These are phyloP conservation scores for Psococerastis gibbosa DNA, from an alignment of 2,888 invertebrate species.

Conservation along the genomic window DNA sequence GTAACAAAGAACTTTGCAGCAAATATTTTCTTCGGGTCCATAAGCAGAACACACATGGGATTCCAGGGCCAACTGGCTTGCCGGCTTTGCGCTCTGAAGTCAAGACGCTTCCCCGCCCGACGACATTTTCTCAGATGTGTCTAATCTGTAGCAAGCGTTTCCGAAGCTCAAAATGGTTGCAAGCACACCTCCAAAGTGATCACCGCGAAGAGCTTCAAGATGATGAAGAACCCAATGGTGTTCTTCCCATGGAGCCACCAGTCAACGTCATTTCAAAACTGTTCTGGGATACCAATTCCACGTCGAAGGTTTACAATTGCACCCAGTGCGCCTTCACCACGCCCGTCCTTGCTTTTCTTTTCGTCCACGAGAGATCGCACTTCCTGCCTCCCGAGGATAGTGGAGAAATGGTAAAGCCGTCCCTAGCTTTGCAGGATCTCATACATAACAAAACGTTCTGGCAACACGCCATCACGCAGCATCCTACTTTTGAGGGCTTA, in stretches of 20 bases:
- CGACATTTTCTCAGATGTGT: conserved; percentile 50
- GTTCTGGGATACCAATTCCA: conserved; percentile 32
- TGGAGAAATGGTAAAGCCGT: conserved; percentile 1
- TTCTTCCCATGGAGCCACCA: conserved; percentile 15
- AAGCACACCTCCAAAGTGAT: conserved; percentile 69
- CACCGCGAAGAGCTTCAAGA: conserved; percentile 37
- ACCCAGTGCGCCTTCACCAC: conserved; percentile 80
- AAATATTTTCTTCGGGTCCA: conserved; percentile 95
- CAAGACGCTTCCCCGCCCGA: conserved; percentile 23
- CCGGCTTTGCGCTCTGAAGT: conserved; percentile 18
- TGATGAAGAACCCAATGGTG: conserved; percentile 20
- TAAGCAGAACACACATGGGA: conserved; percentile 95
- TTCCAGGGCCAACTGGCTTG: conserved; percentile 56
- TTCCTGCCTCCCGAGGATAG: conserved; percentile 18
- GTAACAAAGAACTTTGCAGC: conserved; percentile 94
- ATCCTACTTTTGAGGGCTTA: neutral
- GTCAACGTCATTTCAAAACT: conserved; percentile 33
- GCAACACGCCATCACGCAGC: conserved; percentile 6
- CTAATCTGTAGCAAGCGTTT: conserved; percentile 73
- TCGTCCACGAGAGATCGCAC: conserved; percentile 82
- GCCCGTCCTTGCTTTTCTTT: conserved; percentile 72
- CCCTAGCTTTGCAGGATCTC: conserved; percentile 2
- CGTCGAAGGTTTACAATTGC: conserved; percentile 66
- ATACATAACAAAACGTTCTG: conserved; percentile 9
- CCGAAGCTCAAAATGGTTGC: conserved; percentile 71